Percentiles rank a stretch among this genome's conserved stretches.
These are phyloP conservation scores for Coregonus suidteri DNA, from an alignment of 2,797 vertebrate species.

Conservation along the genomic window DNA sequence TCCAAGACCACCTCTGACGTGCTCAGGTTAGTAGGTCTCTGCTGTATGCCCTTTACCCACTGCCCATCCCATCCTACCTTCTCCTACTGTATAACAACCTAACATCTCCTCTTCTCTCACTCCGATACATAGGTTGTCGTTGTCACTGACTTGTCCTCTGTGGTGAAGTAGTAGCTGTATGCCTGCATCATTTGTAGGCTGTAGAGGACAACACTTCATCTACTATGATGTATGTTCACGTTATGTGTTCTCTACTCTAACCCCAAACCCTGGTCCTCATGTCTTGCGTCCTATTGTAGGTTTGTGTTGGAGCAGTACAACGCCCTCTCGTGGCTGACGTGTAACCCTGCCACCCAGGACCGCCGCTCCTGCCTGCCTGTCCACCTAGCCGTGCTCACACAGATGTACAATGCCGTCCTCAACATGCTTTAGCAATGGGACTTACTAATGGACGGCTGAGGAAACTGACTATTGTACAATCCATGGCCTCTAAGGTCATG, in stretches of 20 bases:
- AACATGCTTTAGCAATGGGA: constrained; percentile 83
- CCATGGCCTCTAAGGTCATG: not conserved
- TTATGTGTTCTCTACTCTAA: not conserved
- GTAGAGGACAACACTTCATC: not conserved
- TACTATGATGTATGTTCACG: not conserved
- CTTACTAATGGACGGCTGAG: constrained; percentile 22
- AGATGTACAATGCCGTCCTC: constrained; percentile 98
- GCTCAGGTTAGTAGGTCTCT: constrained; percentile 83
- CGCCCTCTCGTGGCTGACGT: constrained; percentile 97
- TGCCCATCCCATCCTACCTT: not conserved
- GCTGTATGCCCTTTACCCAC: not conserved
- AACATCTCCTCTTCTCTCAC: not conserved
- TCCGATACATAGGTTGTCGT: not conserved
- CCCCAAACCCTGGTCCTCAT: not conserved
- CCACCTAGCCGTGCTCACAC: constrained; percentile 94
- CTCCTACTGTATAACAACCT: not conserved
- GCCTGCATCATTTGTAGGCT: not conserved
- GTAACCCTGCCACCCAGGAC: constrained; percentile 94
- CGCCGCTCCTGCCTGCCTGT: constrained; percentile 97
- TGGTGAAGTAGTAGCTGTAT: not conserved
- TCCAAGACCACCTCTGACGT: constrained; percentile 99
- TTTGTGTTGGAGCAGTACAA: constrained; percentile 99
- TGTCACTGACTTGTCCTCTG: not conserved
- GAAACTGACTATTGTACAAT: not conserved
- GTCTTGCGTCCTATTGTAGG: constrained; percentile 68